Conservation (phyloP, 2,113 vertebrate species). For the Larimichthys crocea region DNA sequence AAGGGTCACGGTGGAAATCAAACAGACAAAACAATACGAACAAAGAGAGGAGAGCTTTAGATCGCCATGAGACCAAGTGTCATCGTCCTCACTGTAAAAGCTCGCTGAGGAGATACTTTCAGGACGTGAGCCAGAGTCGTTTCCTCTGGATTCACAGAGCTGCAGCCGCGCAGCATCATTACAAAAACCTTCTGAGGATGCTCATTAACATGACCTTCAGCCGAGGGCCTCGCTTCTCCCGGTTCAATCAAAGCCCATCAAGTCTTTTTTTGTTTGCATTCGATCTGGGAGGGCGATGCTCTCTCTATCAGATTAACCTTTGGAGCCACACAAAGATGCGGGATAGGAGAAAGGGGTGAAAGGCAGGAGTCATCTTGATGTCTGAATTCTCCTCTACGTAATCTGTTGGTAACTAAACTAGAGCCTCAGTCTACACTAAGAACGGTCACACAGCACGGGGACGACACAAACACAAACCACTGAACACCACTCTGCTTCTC, state of each 20-base stretch:
- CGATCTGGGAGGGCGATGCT: constrained; percentile 30
- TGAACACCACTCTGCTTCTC: constrained; percentile 93
- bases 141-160: constrained; percentile 8
- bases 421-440: constrained; percentile 88
- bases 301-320: constrained; percentile 35
- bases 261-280: constrained; percentile 28
- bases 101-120: too few species aligned
- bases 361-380: constrained; percentile 56
- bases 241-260: background rate
- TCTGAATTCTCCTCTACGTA: constrained; percentile 70
- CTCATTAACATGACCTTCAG: constrained; percentile 13
- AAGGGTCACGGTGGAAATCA: constrained; percentile 55
- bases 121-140: background rate
- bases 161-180: constrained; percentile 9
- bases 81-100: constrained; percentile 6
- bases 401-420: constrained; percentile 87
- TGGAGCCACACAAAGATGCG: constrained; percentile 40
- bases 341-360: constrained; percentile 61
- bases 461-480: constrained; percentile 95
- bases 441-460: constrained; percentile 93
- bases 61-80: constrained; percentile 30
- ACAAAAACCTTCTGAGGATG: constrained; percentile 25
- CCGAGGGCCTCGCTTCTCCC: background rate
- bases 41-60: constrained; percentile 77
- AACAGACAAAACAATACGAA: constrained; percentile 36